A percentile compares a stretch with the other conserved stretches of the same genome.
Evolutionary conservation across 2,888 invertebrate species (phyloP).

Genomic region (Anagyrus pseudococci): DNA sequence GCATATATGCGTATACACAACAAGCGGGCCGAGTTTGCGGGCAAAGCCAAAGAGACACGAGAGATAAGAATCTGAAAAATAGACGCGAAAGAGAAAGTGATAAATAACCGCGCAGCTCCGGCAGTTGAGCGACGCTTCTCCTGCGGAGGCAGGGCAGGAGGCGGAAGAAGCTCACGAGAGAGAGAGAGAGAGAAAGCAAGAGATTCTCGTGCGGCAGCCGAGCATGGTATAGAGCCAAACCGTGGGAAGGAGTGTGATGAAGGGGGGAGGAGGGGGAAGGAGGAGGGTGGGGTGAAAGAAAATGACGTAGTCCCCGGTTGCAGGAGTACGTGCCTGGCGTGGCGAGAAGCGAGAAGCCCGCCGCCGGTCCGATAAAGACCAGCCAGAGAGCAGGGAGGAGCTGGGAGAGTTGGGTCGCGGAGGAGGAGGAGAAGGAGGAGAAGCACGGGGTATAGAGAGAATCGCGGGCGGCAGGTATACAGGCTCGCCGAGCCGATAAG

Average conservation of each 20-base stretch:
- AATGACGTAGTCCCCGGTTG: slow-evolving; percentile 4
- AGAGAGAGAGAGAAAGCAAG: too few species aligned
- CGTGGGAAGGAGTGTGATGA: too few species aligned
- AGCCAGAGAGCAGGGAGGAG: not conserved
- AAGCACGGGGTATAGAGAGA: not conserved
- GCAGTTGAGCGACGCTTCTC: not conserved
- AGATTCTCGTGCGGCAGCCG: too few species aligned
- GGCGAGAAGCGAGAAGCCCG: not conserved
- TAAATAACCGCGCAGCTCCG: not conserved
- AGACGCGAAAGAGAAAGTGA: slow-evolving; percentile 2
- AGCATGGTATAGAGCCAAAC: too few species aligned
- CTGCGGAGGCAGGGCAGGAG: not conserved
- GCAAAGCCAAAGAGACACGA: too few species aligned
- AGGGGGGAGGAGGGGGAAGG: too few species aligned
- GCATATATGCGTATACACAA: too few species aligned
- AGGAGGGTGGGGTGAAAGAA: not conserved
- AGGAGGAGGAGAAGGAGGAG: slow-evolving; percentile 7
- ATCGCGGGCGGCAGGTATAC: slow-evolving; percentile 27
- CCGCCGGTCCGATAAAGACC: not conserved
- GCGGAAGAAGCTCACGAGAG: too few species aligned
- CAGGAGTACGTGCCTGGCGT: slow-evolving; percentile 1
- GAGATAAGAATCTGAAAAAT: slow-evolving; percentile 14
- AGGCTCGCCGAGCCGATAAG: slow-evolving; percentile 36
- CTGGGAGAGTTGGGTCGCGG: slow-evolving; percentile 2
- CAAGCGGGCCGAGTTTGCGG: too few species aligned